Base-by-base conservation (phyloP, 2,113 vertebrate species). In the Pithys albifrons region DNA sequence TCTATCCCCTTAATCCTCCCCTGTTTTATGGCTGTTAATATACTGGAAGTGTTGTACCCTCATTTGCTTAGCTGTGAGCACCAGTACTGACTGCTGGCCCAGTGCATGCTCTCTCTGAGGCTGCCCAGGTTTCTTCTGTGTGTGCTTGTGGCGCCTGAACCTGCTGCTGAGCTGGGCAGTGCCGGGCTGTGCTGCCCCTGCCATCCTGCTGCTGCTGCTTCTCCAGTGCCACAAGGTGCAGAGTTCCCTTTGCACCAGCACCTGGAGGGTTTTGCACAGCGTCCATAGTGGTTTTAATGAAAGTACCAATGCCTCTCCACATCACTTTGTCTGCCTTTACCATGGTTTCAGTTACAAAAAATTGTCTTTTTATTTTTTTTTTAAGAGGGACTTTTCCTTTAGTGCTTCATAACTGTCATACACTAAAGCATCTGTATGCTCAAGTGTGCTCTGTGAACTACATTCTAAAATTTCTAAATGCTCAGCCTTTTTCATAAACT, bases 61-160 rank as follows among this genome's bases (percentile, higher is more conserved):
- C 85, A 80, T 59, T 95, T 94, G 96, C 97, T 97, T 95, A 84
- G 88, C 96, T 96, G 95, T 92, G 94, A 20, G 88, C 85, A 37
- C 61, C 59, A 45, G 15, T 65, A 52, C 41, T 15, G 41, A 87
- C 76, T 48, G 82, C 70, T 81, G 89, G n/a, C 58, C n/a, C 78
- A 22, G 66, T 96, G 97, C 96, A 96, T 97, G 97, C 91, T 93
- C 37, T 73, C 11, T 66, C 66, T 15, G 61, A 61, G 87, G 96
- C 94, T 86, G 81, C 46, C 65, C 48, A 28, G 91, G 94, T 81
- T 88, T 69, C 65, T 52, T 67, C 78, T 91, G 94, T 89, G 72
- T 92, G 85, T 82, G 90, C 95, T 96, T 95, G 1, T 7, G 81
- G 93, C 25, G 2, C 81, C 82, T 85, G 10, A 7, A 80, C 49